A percentile compares a stretch with the other conserved stretches of the same genome.
Conservation (phyloP, 2,797 vertebrate genomes). For the Okamejei kenojei region DNA sequence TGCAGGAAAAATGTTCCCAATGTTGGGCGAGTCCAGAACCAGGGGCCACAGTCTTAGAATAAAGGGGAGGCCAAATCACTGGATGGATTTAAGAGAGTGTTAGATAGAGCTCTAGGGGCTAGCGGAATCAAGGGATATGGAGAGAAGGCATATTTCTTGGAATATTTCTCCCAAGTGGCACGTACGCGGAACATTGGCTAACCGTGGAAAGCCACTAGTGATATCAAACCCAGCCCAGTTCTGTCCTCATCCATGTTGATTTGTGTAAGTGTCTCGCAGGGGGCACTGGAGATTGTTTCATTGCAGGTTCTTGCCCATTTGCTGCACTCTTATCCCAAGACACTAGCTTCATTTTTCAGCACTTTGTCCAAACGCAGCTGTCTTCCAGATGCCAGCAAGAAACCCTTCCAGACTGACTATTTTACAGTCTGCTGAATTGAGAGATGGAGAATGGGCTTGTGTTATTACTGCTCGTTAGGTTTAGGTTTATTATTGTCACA, state of each 20-base stretch:
- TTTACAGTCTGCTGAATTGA: neutral
- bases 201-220: neutral
- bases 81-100: no score
- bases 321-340: neutral
- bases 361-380: neutral
- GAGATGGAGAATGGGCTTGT: no score
- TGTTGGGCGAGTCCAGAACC: no score
- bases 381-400: neutral
- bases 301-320: neutral
- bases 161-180: neutral
- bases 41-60: no score
- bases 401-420: no score
- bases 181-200: neutral
- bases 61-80: no score
- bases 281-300: neutral
- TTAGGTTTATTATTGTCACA: no score
- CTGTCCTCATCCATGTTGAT: neutral
- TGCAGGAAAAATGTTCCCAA: no score
- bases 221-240: neutral
- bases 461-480: neutral
- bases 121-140: no score
- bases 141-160: no score
- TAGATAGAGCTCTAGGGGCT: no score
- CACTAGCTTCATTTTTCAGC: no score
- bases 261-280: neutral